Evolutionary conservation across 2,797 vertebrate genomes (phyloP).

Genomic region (Rachycentron canadum): DNA sequence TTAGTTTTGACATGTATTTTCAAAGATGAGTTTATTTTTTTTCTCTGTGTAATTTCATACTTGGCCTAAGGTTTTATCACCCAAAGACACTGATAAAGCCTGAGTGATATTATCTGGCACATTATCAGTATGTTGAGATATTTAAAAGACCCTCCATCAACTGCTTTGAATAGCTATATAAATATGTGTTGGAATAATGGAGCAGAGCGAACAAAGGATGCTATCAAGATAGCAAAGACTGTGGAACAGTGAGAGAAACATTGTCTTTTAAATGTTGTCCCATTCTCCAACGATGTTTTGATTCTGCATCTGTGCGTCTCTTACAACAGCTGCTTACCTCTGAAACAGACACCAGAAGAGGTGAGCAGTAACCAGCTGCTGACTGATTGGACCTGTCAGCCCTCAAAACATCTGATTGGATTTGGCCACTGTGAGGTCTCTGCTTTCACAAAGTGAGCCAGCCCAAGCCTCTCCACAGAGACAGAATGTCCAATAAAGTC

Average conservation of each 20-base stretch:
- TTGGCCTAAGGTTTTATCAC: conserved; percentile 24
- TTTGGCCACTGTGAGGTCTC: conserved; percentile 71
- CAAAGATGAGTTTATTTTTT: neutral
- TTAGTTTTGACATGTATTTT: conserved; percentile 19
- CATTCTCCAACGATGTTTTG: conserved; percentile 34
- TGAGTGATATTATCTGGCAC: conserved; percentile 25
- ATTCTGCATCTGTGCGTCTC: conserved; percentile 45
- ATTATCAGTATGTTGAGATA: conserved; percentile 11
- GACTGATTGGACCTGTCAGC: conserved; percentile 82
- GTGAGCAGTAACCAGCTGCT: conserved; percentile 71
- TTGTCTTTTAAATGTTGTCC: conserved; percentile 35
- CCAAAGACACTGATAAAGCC: conserved; percentile 34
- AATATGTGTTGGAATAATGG: conserved; percentile 25
- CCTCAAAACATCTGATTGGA: conserved; percentile 81
- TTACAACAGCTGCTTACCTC: conserved; percentile 66
- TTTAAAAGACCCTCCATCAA: neutral
- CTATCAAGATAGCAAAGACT: conserved; percentile 19
- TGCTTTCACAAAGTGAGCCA: conserved; percentile 60
- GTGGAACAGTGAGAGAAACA: conserved; percentile 29
- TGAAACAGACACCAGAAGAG: conserved; percentile 66
- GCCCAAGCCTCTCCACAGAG: conserved; percentile 58
- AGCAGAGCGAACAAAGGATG: conserved; percentile 27
- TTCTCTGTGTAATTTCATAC: conserved; percentile 24
- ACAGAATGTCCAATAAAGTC: conserved; percentile 75
- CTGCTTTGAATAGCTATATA: neutral